Base-by-base conservation (phyloP, 1,140 invertebrate genomes). In the Papilio machaon region DNA sequence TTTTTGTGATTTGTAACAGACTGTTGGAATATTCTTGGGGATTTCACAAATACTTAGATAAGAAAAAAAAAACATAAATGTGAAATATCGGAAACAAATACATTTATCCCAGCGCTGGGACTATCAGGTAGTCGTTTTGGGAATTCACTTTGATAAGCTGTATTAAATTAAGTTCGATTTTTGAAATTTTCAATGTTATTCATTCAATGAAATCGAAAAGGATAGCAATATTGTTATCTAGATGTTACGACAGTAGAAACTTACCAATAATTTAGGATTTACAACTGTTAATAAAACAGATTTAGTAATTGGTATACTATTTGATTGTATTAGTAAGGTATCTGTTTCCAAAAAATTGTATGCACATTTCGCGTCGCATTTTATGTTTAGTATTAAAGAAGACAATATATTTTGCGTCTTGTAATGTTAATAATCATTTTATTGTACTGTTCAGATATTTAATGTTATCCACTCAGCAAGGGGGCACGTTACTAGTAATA, bases 21-120 rank as follows among this genome's bases (percentile, higher is more conserved):
- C 30, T 38, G 38, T 70, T 70, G 35, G 35, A 4, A 38, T 15
- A 70, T 70, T 30, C 64, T 70, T 23, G 6, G 64, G 64, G 64
- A 35, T 17, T 70, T 35, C 11, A 70, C 60, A 64, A 70, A 70
- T 70, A 30, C 60, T 9, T 23, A 74, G 38, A 54, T 19, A 52
- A 30, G 60, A 58, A 60, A 78, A 78, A 60, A 38, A 78, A 78
- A 60, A 78, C 76, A 78, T 60, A n/a, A n/a, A n/a, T 60, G 5
- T 17, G 76, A 35, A 78, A 58, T 58, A 54, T 35, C 23, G 38
- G 15, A 60, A 78, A 78, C 76, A 78, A 60, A 60, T 60, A 58
- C 52, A 9, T 11, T 76, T 76, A 76, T 76, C 74, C 19, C 9
- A 23, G 47, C 74, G 15, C 52, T 43, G 54, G 49, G 52, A 60